Evolutionary conservation across 2,888 invertebrate genomes (phyloP).

Genomic region (Xanthostigma xanthostigma): DNA sequence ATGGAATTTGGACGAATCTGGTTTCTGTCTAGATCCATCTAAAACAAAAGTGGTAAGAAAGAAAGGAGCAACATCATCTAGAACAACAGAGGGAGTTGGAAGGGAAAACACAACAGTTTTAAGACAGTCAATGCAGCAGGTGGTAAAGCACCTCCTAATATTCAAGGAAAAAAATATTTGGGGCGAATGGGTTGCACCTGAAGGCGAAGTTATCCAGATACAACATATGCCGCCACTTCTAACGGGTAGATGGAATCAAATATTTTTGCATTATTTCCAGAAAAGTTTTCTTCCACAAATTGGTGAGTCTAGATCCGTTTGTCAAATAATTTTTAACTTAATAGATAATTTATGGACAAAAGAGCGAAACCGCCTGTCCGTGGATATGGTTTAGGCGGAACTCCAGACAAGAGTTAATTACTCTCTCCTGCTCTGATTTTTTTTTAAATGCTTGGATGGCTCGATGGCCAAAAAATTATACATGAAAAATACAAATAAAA

Average conservation of each 20-base stretch:
- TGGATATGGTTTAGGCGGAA: too few relatives aligned
- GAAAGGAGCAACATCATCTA: constrained; percentile 3
- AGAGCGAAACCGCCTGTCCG: too few relatives aligned
- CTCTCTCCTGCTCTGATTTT: too few relatives aligned
- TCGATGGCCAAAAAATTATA: too few relatives aligned
- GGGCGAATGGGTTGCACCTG: not conserved
- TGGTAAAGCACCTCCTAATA: constrained; percentile 10
- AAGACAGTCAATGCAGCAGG: constrained; percentile 9
- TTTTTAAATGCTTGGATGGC: too few relatives aligned
- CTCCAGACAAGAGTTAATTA: too few relatives aligned
- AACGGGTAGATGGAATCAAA: constrained; percentile 14
- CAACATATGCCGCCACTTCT: constrained; percentile 16
- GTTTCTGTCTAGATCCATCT: constrained; percentile 8
- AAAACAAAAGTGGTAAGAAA: constrained; percentile 12
- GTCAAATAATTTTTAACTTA: too few relatives aligned
- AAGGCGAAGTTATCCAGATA: not conserved
- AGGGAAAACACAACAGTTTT: constrained; percentile 10
- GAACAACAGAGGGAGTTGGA: constrained; percentile 7
- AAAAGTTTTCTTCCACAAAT: not conserved
- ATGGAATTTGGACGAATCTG: constrained; percentile 15
- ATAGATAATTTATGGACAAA: too few relatives aligned
- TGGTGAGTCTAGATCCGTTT: constrained; percentile 10
- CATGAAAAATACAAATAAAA: too few relatives aligned
- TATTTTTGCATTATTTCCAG: not conserved
- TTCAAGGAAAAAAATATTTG: constrained; percentile 8